Base-by-base conservation (phyloP, 2,113 vertebrate species). In the Physeter macrocephalus region DNA sequence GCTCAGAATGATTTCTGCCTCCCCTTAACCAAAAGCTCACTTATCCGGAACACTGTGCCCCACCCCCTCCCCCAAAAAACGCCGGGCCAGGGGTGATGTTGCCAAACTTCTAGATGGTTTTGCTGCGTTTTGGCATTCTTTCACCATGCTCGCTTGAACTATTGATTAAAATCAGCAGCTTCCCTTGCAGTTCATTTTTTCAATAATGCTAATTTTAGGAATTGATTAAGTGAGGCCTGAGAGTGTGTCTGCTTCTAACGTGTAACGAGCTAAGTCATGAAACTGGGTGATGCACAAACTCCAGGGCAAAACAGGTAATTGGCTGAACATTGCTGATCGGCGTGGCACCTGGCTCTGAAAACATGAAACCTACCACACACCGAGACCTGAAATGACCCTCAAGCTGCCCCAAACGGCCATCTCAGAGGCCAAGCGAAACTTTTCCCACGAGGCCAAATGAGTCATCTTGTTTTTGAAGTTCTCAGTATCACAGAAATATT, bases 141-240 rank as follows among this genome's bases (percentile, higher is more conserved):
- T 14, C 14, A 15, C 74, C 9, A 20, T 1, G 39, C 74, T 75
- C 74, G 15, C 88, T 93, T 84, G 84, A 92, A 93, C 75, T 92
- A 92, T 57, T 54, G 87, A 94, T 93, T 57, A 84, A 77, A 71
- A 94, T 46, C 93, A 57, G 83, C 71, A 62, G 54, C 71, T 64
- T 29, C 52, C 80, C 39, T 23, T 4, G 72, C 41, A n/a, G 23
- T 62, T 81, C 59, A 34, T 85, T 93, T 92, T 92, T 78, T 85
- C 94, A 93, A 95, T 95, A 85, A 94, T 96, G 96, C 88, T 96
- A 90, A 96, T 94, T 96, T 96, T 61, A 95, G 87, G 41, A 46
- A 97, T 97, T 96, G 89, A 75, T 96, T 94, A 93, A 81, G 84
- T 90, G 36, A 23, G 36, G 43, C 62, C 59, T 46, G 90, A 85